Base-by-base conservation (phyloP, 2,113 vertebrate species). In the Labeo rohita region DNA sequence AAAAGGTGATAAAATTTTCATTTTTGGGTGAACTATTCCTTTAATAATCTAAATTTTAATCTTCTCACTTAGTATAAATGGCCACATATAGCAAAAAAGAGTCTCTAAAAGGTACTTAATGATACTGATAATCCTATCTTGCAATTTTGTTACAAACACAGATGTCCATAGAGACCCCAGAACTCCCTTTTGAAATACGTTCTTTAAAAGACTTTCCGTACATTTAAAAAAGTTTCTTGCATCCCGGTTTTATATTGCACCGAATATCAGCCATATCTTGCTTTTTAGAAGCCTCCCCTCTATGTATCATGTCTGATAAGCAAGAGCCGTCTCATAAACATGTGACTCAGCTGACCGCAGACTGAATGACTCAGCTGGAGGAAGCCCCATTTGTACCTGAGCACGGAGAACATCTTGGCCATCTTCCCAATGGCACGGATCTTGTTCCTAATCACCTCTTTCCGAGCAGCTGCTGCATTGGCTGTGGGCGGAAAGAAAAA, bases 401-500 rank as follows among this genome's bases (percentile, higher is more conserved):
- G 94, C 80, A 96, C 95, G 6, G 92, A 93, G 91, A 96, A 96
- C 95, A 96, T 96, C 92, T 95, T 95, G 85, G 95, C 95, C 95
- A 96, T 96, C 86, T 96, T 96, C 75, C 95, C 95, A 13, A 96
- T 96, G 39, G 95, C 95, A 16, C 95, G 93, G 85, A 96, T 96
- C 92, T 96, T 96, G 93, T 96, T 96, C 91, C 81, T 94, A 90
- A 96, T 96, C 87, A 96, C 95, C 89, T 96, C 95, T 91, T 96
- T 96, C 75, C 95, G 92, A 16, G 94, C 94, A 75, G 95, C 95
- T 47, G 95, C 95, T 86, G 95, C 95, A 84, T 95, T 96, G 85
- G 95, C 95, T 96, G 89, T 80, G 87, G 90, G 90, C 8, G 90
- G 84, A 88, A 72, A 89, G 15, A 84, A 79, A 54, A 85, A 86